These are phyloP conservation scores for Rhagophthalmus giganteus DNA, from an alignment of 2,888 invertebrate species.

Conservation along the genomic window DNA sequence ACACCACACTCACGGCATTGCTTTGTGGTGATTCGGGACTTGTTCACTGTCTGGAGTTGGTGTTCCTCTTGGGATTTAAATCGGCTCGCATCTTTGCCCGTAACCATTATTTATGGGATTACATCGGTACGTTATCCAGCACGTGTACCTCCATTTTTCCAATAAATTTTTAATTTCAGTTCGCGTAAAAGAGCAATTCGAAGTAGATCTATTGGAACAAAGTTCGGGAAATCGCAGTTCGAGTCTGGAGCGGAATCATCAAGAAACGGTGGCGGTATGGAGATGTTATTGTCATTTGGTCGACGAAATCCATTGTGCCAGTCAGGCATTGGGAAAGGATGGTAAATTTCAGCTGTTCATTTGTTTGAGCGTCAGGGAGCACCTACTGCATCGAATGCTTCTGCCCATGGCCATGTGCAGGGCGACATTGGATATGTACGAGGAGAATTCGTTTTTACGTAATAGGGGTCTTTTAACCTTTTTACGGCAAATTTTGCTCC, in stretches of 20 bases:
- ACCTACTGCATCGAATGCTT: constrained; percentile 86
- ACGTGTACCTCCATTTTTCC: background rate
- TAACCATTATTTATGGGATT: constrained; percentile 98
- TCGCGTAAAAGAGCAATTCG: constrained; percentile 79
- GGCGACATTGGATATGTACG: constrained; percentile 91
- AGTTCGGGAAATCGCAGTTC: constrained; percentile 50
- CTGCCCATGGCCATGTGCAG: constrained; percentile 89
- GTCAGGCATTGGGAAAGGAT: constrained; percentile 91
- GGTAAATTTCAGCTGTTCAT: constrained; percentile 97
- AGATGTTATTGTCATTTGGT: constrained; percentile 87
- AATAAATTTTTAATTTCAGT: constrained; percentile 58
- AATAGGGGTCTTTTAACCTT: constrained; percentile 84
- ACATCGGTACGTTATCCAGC: constrained; percentile 70
- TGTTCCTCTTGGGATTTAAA: constrained; percentile 94
- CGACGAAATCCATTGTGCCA: constrained; percentile 83
- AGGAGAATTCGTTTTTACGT: constrained; percentile 92
- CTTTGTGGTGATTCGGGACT: constrained; percentile 95
- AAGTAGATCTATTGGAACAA: constrained; percentile 70
- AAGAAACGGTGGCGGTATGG: constrained; percentile 70
- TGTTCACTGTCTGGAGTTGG: constrained; percentile 90
- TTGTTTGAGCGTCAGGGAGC: constrained; percentile 91
- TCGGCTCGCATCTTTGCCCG: constrained; percentile 89
- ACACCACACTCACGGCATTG: constrained; percentile 84
- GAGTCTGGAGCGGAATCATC: constrained; percentile 53
- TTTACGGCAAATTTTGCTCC: constrained; percentile 86